Evolutionary conservation across 2,113 vertebrate genomes (phyloP), one percentile per base, ranked within the genome.

Genomic region (Semicossyphus pulcher): DNA sequence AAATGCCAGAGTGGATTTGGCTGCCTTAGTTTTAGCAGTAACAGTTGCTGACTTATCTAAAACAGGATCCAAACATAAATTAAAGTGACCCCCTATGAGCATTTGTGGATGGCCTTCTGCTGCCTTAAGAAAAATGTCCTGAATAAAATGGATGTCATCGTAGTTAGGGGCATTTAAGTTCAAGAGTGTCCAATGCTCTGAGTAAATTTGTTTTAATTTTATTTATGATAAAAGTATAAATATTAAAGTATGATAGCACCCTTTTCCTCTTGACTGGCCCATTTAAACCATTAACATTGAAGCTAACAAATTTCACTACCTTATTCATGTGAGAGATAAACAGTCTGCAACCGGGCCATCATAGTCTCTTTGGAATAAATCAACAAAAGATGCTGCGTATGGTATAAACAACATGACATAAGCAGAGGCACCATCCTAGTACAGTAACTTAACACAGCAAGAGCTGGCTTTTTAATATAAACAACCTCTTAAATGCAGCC

Each of bases 41-140:
- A 51, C 7, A 8, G 21, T 44, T 14, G 60, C 4, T 37, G 74
- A 77, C 18, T 62, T 63, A 10, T 51, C 75, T n/a, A 63, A 15
- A 41, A 31, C 14, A 7, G 59, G 66, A 20, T 64, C 57, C 26
- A 60, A 67, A 14, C 53, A 67, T 18, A 59, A 76, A 42, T 60
- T 61, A 10, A 60, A 53, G 26, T 71, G 45, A 18, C 57, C 47
- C 9, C 57, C 34, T n/a, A 60, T 18, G 23, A 39, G 7, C 11
- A 41, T 60, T 25, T 25, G 15, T 63, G 63, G 15, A 0, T 9
- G n/a, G 5, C 49, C 25, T 21, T 26, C 48, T 53, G 49, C 41
- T 14, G 16, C 16, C 3, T 52, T 51, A 5, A 61, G 26, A 31
- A 52, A 52, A 1, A 52, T 42, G 5, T 52, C 25, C 1, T 61